Conservation (phyloP, 2,113 vertebrate genomes). For the Panthera uncia region DNA sequence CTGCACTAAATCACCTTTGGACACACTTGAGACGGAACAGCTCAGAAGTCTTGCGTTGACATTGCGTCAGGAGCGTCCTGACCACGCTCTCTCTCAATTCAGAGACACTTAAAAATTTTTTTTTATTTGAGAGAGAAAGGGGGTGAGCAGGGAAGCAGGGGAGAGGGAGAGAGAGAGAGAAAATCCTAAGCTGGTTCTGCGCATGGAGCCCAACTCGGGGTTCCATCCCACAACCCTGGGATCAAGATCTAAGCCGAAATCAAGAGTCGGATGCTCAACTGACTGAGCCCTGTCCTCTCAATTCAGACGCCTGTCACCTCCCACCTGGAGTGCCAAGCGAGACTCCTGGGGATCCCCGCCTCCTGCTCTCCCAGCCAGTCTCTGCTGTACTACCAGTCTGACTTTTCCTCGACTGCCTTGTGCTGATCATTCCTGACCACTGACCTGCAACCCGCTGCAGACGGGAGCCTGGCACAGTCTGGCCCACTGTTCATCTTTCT, state of each 20-base stretch:
- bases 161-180: too few species aligned
- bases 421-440: rapidly evolving
- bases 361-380: background rate
- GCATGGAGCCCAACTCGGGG: too few species aligned
- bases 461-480: background rate
- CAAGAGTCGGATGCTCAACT: too few species aligned
- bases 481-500: background rate
- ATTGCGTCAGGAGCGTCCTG: background rate
- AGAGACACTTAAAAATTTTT: background rate
- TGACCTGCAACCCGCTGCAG: background rate
- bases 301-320: background rate
- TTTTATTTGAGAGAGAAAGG: too few species aligned
- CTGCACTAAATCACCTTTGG: background rate
- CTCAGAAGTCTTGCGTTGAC: too few species aligned
- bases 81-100: background rate
- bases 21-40: background rate
- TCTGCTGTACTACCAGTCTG: too few species aligned
- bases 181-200: background rate
- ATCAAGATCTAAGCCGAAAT: too few species aligned
- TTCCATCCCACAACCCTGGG: too few species aligned
- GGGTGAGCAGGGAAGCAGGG: too few species aligned
- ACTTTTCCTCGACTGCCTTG: too few species aligned
- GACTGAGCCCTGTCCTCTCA: background rate
- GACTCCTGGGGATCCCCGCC: background rate
- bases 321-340: background rate